Conservation (phyloP, 2,797 vertebrate species). For the Parambassis ranga region DNA sequence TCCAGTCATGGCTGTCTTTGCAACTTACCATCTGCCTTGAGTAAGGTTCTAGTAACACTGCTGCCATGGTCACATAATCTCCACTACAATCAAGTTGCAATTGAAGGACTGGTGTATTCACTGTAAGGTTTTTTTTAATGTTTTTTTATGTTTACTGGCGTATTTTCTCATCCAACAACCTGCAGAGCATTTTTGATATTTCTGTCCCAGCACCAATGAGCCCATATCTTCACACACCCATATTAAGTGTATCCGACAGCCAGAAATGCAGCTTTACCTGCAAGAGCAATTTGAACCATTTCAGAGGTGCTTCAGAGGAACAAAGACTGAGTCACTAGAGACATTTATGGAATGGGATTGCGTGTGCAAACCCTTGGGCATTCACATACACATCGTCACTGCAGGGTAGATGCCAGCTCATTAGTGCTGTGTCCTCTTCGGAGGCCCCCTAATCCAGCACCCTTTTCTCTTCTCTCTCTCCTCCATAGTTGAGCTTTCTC, state of each 20-base stretch:
- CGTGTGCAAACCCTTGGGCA: conserved; percentile 27
- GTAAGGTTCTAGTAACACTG: not conserved
- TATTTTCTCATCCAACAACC: not conserved
- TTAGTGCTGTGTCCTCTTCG: conserved; percentile 66
- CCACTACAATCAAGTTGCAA: not conserved
- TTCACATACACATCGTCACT: conserved; percentile 40
- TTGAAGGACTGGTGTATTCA: not conserved
- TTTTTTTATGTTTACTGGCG: not conserved
- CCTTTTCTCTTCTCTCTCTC: conserved; percentile 49
- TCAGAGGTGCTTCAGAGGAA: conserved; percentile 21
- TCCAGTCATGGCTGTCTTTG: not conserved
- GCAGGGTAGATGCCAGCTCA: conserved; percentile 73
- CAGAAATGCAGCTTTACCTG: not conserved
- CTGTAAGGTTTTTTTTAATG: not conserved
- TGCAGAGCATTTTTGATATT: not conserved
- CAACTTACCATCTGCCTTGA: conserved; percentile 4
- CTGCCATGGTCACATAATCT: not conserved
- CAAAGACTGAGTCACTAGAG: conserved; percentile 25
- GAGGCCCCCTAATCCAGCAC: conserved; percentile 73
- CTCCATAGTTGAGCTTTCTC: conserved; percentile 26
- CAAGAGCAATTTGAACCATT: not conserved
- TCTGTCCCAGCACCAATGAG: not conserved
- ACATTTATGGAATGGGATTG: conserved; percentile 50
- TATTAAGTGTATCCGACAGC: too few relatives aligned
- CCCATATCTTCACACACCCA: not conserved